A percentile compares a stretch with the other conserved stretches of the same genome.
These are phyloP conservation scores for Euspilapteryx auroguttella DNA, from an alignment of 2,888 invertebrate genomes.

Conservation along the genomic window DNA sequence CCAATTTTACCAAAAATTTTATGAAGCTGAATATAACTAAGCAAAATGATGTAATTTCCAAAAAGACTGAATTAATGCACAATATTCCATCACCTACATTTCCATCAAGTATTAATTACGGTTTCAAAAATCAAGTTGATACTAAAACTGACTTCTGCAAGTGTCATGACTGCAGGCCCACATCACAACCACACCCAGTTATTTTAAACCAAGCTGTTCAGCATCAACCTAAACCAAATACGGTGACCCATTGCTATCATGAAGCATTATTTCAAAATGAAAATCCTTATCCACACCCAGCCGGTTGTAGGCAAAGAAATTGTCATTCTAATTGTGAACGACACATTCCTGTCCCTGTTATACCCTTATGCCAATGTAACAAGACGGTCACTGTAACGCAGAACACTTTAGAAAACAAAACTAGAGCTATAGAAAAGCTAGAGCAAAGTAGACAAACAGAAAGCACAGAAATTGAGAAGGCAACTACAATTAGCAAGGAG, in stretches of 20 bases:
- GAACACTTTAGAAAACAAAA: constrained; percentile 35
- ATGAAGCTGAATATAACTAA: constrained; percentile 21
- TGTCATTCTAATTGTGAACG: too few relatives aligned
- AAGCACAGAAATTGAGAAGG: constrained; percentile 25
- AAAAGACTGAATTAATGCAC: constrained; percentile 22
- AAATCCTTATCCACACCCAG: too few relatives aligned
- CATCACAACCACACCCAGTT: neutral
- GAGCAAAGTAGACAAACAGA: constrained; percentile 20
- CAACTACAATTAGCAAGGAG: constrained; percentile 25
- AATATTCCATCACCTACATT: too few relatives aligned
- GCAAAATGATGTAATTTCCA: constrained; percentile 24
- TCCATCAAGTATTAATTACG: too few relatives aligned
- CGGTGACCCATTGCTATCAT: too few relatives aligned
- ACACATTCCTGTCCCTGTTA: too few relatives aligned
- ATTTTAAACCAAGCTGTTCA: neutral
- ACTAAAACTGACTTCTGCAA: constrained; percentile 15
- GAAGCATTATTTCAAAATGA: too few relatives aligned
- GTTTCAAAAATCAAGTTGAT: too few relatives aligned
- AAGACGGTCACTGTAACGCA: constrained; percentile 9
- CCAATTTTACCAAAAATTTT: constrained; percentile 18
- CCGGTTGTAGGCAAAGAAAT: too few relatives aligned
- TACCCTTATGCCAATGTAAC: too few relatives aligned
- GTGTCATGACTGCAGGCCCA: constrained; percentile 23
- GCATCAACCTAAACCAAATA: neutral
- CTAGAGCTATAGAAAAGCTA: constrained; percentile 34